phyloP scores from a whole-genome alignment of 2,888 invertebrate genomes.

The Lasioglossum vierecki region DNA sequence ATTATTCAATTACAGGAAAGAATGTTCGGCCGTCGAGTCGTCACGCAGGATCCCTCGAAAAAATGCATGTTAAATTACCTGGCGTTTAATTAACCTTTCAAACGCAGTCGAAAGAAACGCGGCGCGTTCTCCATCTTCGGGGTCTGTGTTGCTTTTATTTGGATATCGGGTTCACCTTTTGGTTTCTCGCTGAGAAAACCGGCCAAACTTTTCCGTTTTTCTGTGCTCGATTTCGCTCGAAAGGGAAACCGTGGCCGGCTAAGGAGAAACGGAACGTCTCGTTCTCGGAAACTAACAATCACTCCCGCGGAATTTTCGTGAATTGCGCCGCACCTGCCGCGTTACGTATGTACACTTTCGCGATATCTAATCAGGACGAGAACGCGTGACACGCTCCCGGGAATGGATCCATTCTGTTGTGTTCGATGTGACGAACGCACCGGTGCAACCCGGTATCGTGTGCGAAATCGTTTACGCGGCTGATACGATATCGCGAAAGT shows the following conservation, averaged over 20 bases:
- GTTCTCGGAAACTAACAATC: slow-evolving; percentile 30
- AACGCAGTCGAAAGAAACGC: slow-evolving; percentile 1
- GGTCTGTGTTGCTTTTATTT: neutral
- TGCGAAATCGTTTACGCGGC: slow-evolving; percentile 1
- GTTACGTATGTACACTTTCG: slow-evolving; percentile 12
- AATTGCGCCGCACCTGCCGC: neutral
- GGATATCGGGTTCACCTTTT: neutral
- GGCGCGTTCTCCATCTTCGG: neutral
- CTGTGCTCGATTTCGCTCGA: neutral
- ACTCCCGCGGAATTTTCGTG: slow-evolving; percentile 43
- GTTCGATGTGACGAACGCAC: neutral
- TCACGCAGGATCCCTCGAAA: neutral
- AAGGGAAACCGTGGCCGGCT: neutral
- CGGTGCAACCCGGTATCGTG: neutral
- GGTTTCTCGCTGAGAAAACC: neutral
- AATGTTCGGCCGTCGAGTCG: neutral
- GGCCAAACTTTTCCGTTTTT: neutral
- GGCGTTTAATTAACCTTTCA: slow-evolving; percentile 43
- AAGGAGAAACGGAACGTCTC: slow-evolving; percentile 5
- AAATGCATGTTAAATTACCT: slow-evolving; percentile 33
- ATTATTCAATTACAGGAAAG: slow-evolving; percentile 44
- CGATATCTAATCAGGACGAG: slow-evolving; percentile 68
- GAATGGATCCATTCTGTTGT: slow-evolving; percentile 44
- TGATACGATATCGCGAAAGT: neutral
- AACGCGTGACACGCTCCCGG: slow-evolving; percentile 48